Evolutionary conservation across 2,113 vertebrate genomes (phyloP), one percentile per base, ranked within the genome.

Genomic region (Phalacrocorax aristotelis): DNA sequence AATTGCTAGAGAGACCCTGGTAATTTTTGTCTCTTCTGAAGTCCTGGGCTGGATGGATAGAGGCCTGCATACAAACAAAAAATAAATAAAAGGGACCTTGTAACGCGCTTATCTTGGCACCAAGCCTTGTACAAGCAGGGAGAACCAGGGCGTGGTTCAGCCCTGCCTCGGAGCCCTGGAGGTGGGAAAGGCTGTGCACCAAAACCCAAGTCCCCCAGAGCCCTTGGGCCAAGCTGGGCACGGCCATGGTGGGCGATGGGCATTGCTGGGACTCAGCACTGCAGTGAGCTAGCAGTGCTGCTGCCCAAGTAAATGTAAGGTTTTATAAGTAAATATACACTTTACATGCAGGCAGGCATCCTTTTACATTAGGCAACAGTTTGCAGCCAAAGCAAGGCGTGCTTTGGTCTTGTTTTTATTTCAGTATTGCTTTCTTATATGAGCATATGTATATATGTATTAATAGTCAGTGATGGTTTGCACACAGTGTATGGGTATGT

Each of bases 201-300:
- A 25, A 60, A 52, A 1, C 30, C 26, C 4, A 14, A 14, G 49
- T 26, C 46, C 46, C 62, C 29, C 49, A 32, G 25, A 4, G 3
- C 26, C 60, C n/a, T 29, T 8, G 44, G 57, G 64, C 48, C 87
- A 22, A 70, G 40, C 49, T 40, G 92, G 78, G 42, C 27, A 7
- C 15, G 3, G 60, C 17, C 22, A 2, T 2, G 26, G 42, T 15
- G 18, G 32, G 46, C 46, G 15, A 22, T 0, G 27, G 27, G 4
- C 38, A 5, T 4, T 23, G 23, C 18, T 8, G 72, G 40, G 60
- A 13, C 49, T n/a, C 6, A 0, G 13, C 30, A 23, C 1, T 64
- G 22, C 27, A 20, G 11, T 23, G 21, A 72, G 7, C 34, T 36
- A 29, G 44, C 32, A 30, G 36, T 61, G 68, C 49, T 90, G 49